Conservation (phyloP, 2,888 invertebrate genomes). For the Patella caerulea region DNA sequence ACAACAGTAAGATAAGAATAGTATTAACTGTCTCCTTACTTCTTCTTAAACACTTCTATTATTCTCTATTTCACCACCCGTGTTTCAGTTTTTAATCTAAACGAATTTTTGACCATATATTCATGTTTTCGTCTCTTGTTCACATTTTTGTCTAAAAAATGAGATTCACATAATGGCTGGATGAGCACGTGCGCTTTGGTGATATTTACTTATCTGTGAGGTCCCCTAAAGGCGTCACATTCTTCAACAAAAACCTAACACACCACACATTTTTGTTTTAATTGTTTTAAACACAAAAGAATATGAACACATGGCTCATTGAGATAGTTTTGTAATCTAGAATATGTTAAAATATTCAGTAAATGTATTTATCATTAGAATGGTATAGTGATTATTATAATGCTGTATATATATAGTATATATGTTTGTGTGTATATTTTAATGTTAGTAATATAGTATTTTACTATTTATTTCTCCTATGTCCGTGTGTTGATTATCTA, state of each 20-base stretch:
- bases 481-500: too few species aligned
- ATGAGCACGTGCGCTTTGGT: constrained; percentile 1
- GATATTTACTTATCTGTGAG: constrained; percentile 10
- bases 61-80: not conserved
- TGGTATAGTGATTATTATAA: not conserved
- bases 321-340: too few species aligned
- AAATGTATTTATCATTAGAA: too few species aligned
- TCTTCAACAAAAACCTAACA: not conserved
- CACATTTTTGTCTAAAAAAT: not conserved
- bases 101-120: not conserved
- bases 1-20: not conserved
- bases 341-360: too few species aligned
- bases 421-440: too few species aligned
- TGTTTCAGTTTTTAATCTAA: constrained; percentile 3
- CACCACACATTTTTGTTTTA: not conserved
- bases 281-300: not conserved
- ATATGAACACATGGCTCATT: not conserved
- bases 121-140: not conserved
- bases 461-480: too few species aligned
- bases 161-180: constrained; percentile 1
- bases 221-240: constrained; percentile 2
- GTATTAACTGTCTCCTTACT: not conserved
- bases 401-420: not conserved
- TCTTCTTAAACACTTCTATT: not conserved
- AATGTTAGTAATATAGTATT: too few species aligned